These are phyloP conservation scores for Sandelia bainsii DNA, from an alignment of 2,797 vertebrate species.

Conservation along the genomic window DNA sequence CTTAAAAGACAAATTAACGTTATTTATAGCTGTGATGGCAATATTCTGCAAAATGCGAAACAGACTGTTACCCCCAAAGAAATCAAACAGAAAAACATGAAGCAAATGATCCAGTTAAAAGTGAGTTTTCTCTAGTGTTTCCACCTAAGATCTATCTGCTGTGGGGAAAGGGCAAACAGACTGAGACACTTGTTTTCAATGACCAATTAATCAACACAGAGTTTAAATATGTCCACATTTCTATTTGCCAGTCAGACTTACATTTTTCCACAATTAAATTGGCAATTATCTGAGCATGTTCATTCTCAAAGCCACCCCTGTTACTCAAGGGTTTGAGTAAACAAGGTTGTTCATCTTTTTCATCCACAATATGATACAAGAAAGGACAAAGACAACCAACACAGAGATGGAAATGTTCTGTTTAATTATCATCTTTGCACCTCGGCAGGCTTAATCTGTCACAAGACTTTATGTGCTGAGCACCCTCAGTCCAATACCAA, in stretches of 20 bases:
- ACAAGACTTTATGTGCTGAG: constrained; percentile 3
- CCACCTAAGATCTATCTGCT: constrained; percentile 1
- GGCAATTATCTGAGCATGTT: constrained; percentile 29
- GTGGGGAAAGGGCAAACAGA: neutral
- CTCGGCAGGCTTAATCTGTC: constrained; percentile 1
- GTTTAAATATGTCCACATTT: constrained; percentile 17
- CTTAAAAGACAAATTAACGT: constrained; percentile 2
- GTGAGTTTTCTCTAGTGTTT: constrained; percentile 7
- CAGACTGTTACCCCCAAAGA: neutral
- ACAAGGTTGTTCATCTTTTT: constrained; percentile 46
- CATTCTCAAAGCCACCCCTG: constrained; percentile 24
- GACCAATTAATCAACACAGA: constrained; percentile 15
- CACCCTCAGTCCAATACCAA: neutral
- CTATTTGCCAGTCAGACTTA: constrained; percentile 16
- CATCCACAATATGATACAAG: neutral
- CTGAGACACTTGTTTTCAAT: neutral
- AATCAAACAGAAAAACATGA: constrained; percentile 3
- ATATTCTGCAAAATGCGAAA: constrained; percentile 11
- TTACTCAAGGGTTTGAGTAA: constrained; percentile 12
- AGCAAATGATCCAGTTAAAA: neutral
- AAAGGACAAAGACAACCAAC: neutral
- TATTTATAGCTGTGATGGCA: constrained; percentile 2
- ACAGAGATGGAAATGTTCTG: constrained; percentile 34
- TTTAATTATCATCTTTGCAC: constrained; percentile 28
- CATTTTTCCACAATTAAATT: constrained; percentile 36